Conservation (phyloP, 2,888 invertebrate species). For the Drosophila nr. medialis region DNA sequence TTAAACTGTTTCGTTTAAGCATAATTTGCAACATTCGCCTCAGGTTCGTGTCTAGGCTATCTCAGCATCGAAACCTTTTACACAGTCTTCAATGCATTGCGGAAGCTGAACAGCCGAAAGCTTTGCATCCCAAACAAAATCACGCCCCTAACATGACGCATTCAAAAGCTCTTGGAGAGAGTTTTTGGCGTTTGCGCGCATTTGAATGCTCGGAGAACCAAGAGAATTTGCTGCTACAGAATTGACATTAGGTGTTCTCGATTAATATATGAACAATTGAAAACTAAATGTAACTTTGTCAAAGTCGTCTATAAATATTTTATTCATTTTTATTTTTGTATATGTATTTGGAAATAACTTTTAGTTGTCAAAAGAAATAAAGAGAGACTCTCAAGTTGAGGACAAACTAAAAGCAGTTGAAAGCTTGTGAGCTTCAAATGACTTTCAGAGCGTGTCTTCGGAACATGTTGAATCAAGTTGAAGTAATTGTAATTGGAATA, state of each 20-base stretch:
- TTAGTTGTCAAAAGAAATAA: not conserved
- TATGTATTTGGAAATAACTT: not conserved
- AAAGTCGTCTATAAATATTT: not conserved
- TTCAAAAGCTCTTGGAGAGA: constrained; percentile 31
- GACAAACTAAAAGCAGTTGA: not conserved
- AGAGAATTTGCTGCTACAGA: constrained; percentile 5
- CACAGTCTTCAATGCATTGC: constrained; percentile 8
- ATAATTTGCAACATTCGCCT: not conserved
- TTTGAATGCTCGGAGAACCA: constrained; percentile 2
- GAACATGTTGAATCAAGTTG: not conserved
- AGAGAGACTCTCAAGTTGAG: not conserved
- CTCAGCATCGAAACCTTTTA: constrained; percentile 6
- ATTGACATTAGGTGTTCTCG: not conserved
- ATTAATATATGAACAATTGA: constrained; percentile 33
- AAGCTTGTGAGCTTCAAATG: not conserved
- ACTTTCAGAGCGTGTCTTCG: not conserved
- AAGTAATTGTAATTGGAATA: not conserved
- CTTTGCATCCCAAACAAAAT: constrained; percentile 23
- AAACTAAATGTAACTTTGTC: constrained; percentile 6
- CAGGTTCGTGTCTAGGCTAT: constrained; percentile 54
- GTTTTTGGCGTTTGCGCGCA: constrained; percentile 23
- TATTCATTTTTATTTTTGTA: not conserved
- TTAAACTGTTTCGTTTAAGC: not conserved
- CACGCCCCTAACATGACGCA: constrained; percentile 19
- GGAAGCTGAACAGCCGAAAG: constrained; percentile 38